Percentiles rank a stretch among this genome's conserved stretches.
phyloP scores from a whole-genome alignment of 2,888 invertebrate species.

The Machimus rusticus region DNA sequence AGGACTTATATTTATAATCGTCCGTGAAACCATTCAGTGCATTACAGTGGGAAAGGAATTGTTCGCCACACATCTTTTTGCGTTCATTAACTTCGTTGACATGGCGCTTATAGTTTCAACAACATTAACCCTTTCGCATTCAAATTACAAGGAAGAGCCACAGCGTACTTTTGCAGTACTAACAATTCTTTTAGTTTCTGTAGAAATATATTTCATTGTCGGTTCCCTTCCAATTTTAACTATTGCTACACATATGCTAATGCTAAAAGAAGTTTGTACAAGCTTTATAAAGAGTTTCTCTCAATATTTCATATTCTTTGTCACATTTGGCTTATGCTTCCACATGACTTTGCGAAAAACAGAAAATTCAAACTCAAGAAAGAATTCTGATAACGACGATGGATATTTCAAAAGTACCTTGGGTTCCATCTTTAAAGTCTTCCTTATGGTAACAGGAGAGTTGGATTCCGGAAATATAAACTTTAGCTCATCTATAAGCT shows the following conservation, averaged over 20 bases:
- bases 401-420: conserved; percentile 72
- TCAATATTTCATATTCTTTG: conserved; percentile 80
- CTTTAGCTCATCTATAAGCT: conserved; percentile 76
- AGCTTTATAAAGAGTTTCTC: conserved; percentile 81
- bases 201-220: conserved; percentile 66
- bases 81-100: conserved; percentile 73
- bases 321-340: conserved; percentile 84
- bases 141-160: conserved; percentile 65
- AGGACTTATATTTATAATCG: not conserved
- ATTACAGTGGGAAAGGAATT: not conserved
- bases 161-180: conserved; percentile 75
- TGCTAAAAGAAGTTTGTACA: conserved; percentile 80
- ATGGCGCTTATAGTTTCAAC: conserved; percentile 62
- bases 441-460: conserved; percentile 87
- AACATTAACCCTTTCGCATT: conserved; percentile 67
- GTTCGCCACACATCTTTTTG: not conserved
- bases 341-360: conserved; percentile 75
- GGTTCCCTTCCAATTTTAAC: conserved; percentile 49
- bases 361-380: not conserved
- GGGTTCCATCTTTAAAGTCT: conserved; percentile 79
- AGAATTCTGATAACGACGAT: conserved; percentile 58
- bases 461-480: conserved; percentile 83
- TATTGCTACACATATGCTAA: conserved; percentile 82
- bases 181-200: conserved; percentile 76
- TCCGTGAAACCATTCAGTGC: not conserved